These are phyloP conservation scores for Nymphalis io DNA, from an alignment of 1,140 invertebrate genomes.

Conservation along the genomic window DNA sequence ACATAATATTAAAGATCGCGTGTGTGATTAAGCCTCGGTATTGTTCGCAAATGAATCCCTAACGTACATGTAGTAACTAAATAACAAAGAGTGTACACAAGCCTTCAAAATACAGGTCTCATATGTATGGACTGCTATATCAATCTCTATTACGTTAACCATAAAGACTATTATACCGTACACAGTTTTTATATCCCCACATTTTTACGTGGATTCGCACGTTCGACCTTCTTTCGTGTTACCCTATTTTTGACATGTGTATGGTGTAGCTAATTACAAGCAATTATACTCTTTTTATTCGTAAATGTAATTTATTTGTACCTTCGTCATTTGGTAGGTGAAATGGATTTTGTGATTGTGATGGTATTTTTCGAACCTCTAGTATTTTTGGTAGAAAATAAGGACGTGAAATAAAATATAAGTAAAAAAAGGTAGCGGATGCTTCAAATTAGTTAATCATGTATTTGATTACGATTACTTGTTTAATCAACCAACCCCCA, in stretches of 20 bases:
- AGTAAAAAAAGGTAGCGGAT: too few relatives aligned
- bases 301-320: constrained; percentile 22
- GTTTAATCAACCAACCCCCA: too few relatives aligned
- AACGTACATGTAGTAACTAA: constrained; percentile 31
- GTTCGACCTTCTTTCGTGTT: constrained; percentile 22
- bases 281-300: constrained; percentile 30
- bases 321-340: too few relatives aligned
- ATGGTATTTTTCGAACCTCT: too few relatives aligned
- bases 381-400: too few relatives aligned
- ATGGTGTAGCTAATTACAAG: constrained; percentile 36
- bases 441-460: too few relatives aligned
- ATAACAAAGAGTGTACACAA: constrained; percentile 30
- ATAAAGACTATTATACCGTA: constrained; percentile 14
- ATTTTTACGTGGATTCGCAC: constrained; percentile 27
- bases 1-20: constrained; percentile 32
- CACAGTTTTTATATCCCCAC: not conserved
- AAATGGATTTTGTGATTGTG: too few relatives aligned
- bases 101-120: constrained; percentile 6
- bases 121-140: not conserved
- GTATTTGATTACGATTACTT: too few relatives aligned
- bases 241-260: constrained; percentile 36
- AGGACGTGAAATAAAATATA: too few relatives aligned
- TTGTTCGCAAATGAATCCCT: constrained; percentile 44
- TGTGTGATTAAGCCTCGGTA: constrained; percentile 44
- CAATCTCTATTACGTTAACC: constrained; percentile 3